A percentile compares a stretch with the other conserved stretches of the same genome.
Conservation (phyloP, 2,797 vertebrate species). For the Galago senegalensis region DNA sequence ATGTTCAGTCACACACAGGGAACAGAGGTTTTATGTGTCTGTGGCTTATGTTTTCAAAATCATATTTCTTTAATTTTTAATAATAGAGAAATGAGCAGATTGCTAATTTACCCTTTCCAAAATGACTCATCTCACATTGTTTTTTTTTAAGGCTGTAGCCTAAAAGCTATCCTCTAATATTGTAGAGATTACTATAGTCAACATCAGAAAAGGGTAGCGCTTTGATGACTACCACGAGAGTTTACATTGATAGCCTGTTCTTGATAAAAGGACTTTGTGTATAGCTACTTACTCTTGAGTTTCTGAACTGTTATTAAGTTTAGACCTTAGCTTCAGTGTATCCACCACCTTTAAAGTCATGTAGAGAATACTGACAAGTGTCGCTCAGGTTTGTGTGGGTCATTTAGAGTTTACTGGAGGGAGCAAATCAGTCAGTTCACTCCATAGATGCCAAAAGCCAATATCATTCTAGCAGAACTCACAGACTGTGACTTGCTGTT, state of each 20-base stretch:
- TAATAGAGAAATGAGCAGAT: neutral
- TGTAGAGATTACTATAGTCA: neutral
- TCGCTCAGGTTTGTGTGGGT: neutral
- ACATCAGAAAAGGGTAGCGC: neutral
- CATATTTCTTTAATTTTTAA: conserved; percentile 52
- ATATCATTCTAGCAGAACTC: conserved; percentile 4
- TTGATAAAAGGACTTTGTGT: neutral
- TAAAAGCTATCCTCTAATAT: neutral
- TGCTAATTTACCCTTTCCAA: neutral
- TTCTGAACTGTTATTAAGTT: conserved; percentile 35
- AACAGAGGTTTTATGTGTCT: conserved; percentile 13
- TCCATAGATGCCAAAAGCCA: neutral
- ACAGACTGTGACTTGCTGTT: neutral
- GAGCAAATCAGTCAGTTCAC: neutral
- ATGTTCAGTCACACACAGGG: conserved; percentile 24
- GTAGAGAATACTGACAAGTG: neutral
- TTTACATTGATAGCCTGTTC: conserved; percentile 13
- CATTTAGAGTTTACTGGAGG: neutral
- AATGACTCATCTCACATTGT: neutral
- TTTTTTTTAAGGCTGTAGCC: conserved; percentile 21
- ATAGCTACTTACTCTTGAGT: neutral
- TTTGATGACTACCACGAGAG: conserved; percentile 30
- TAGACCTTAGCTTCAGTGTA: neutral
- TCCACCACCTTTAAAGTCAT: conserved; percentile 10
- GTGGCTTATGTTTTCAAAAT: conserved; percentile 11